Conservation (phyloP, 2,797 vertebrate genomes). For the Potorous gilbertii region DNA sequence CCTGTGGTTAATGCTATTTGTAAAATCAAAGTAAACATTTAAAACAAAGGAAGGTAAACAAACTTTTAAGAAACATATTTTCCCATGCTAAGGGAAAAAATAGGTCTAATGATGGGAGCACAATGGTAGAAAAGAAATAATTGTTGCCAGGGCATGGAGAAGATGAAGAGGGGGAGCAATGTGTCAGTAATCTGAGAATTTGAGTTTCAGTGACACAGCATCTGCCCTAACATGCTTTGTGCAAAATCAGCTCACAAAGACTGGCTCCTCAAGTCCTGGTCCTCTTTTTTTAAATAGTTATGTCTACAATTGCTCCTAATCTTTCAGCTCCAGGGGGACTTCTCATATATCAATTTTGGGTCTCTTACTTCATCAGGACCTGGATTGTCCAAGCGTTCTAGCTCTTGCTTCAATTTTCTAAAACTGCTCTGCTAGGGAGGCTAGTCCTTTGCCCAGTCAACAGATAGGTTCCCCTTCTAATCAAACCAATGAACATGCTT, state of each 20-base stretch:
- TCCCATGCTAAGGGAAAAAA: neutral
- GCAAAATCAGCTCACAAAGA: neutral
- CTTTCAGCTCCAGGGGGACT: neutral
- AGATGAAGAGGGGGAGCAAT: neutral
- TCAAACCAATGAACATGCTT: neutral
- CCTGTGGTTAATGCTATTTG: neutral
- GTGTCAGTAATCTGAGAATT: neutral
- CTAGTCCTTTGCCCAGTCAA: neutral
- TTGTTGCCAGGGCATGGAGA: neutral
- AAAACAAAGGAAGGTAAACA: constrained; percentile 2
- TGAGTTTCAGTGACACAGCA: neutral
- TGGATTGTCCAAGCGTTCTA: neutral
- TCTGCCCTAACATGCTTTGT: neutral
- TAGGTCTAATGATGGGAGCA: neutral
- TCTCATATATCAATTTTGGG: neutral
- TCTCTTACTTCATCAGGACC: neutral
- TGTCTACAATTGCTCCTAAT: neutral
- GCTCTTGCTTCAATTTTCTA: neutral
- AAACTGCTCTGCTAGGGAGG: neutral
- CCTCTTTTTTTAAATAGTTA: neutral
- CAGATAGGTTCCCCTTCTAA: neutral
- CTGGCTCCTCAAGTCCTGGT: neutral
- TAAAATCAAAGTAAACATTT: neutral
- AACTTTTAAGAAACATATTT: neutral
- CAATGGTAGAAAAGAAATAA: neutral